phyloP scores from a whole-genome alignment of 1,140 invertebrate genomes.

The Glomeris maerens region DNA sequence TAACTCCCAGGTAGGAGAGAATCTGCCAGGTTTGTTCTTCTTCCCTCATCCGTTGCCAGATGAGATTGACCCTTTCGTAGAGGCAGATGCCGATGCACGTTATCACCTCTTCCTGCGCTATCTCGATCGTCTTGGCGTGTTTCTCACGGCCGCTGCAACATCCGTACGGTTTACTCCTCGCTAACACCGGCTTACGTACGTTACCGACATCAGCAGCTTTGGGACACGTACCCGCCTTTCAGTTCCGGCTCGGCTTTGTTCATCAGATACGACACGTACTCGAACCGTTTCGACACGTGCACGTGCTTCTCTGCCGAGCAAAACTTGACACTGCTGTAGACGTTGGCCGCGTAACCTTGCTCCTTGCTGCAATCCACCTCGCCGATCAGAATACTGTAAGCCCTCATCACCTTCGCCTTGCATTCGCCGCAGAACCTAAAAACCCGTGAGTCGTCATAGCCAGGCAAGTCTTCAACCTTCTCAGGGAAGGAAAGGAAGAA shows the following conservation, averaged over 20 bases:
- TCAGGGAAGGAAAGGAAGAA: background rate
- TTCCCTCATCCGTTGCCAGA: conserved; percentile 67
- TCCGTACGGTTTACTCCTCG: too few relatives aligned
- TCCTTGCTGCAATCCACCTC: conserved; percentile 68
- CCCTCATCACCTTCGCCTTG: conserved; percentile 72
- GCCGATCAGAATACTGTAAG: conserved; percentile 70
- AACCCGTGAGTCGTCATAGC: conserved; percentile 10
- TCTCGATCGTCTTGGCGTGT: conserved; percentile 85
- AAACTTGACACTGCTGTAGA: conserved; percentile 71
- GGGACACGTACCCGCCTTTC: conserved; percentile 46
- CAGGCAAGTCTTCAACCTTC: background rate
- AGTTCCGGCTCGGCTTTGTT: conserved; percentile 75
- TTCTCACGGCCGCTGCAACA: conserved; percentile 57
- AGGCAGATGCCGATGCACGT: conserved; percentile 83
- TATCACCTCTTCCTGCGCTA: conserved; percentile 87
- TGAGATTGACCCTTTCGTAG: conserved; percentile 68
- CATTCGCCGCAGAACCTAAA: conserved; percentile 76
- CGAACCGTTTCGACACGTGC: conserved; percentile 67
- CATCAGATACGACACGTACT: conserved; percentile 74
- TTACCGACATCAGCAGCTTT: too few relatives aligned
- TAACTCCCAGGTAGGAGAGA: conserved; percentile 69
- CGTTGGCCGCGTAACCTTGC: conserved; percentile 68
- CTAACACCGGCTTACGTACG: too few relatives aligned
- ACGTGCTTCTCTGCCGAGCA: conserved; percentile 73
- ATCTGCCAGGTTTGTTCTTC: conserved; percentile 84